Percentiles rank a stretch among this genome's conserved stretches.
Evolutionary conservation across 2,888 invertebrate genomes (phyloP).

Genomic region (Harpagoxenus sublaevis): DNA sequence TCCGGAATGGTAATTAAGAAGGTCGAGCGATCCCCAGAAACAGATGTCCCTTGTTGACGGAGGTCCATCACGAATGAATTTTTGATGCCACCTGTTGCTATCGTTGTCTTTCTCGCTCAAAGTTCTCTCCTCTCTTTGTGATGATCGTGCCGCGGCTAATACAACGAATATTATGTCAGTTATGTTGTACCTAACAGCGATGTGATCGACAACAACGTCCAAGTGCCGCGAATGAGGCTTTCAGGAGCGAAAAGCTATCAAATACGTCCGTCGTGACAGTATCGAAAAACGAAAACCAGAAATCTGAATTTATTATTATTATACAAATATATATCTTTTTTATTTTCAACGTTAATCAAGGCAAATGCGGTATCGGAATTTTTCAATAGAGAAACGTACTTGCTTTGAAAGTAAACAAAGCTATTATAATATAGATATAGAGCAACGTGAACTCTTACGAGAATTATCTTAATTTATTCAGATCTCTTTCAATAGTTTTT

Average conservation of each 20-base stretch:
- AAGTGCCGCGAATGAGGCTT: not conserved
- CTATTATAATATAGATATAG: not conserved
- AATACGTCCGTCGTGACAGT: not conserved
- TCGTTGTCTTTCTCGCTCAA: constrained; percentile 28
- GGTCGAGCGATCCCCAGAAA: constrained; percentile 70
- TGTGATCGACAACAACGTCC: constrained; percentile 16
- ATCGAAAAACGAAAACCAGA: not conserved
- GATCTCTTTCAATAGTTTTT: not conserved
- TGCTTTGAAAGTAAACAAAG: not conserved
- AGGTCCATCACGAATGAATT: constrained; percentile 74
- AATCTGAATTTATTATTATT: not conserved
- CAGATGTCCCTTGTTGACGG: constrained; percentile 71
- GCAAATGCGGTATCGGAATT: not conserved
- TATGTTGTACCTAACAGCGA: not conserved
- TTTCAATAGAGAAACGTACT: not conserved
- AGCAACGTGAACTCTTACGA: not conserved
- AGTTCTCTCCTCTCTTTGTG: constrained; percentile 18
- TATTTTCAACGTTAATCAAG: not conserved
- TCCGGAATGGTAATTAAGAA: constrained; percentile 71
- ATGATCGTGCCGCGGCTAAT: constrained; percentile 24
- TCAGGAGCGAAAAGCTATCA: not conserved
- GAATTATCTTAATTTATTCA: not conserved
- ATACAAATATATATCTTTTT: not conserved
- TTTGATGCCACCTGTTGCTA: constrained; percentile 80
- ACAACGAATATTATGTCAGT: constrained; percentile 22